Base-by-base conservation (phyloP, 2,113 vertebrate species). In the Struthio camelus region DNA sequence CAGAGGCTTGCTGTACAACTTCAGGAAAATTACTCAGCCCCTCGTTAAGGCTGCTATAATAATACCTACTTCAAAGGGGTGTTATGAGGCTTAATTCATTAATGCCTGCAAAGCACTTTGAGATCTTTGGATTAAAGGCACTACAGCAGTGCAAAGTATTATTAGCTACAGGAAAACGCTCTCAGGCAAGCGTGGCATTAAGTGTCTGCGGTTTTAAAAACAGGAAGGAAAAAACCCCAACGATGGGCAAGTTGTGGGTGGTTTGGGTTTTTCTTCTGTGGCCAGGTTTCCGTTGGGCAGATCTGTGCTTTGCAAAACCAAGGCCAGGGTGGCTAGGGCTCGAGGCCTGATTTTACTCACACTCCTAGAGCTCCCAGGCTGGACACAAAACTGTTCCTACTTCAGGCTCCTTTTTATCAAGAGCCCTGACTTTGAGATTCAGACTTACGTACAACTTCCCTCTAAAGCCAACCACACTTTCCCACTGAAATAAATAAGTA, bases 1-100 rank as follows among this genome's bases (percentile, higher is more conserved):
- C 96, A 95, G 69, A 71, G 88, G 80, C 96, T 93, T 93, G 90
- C 86, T 95, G 81, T 94, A 83, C 72, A 94, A 95, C 93, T 96
- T 94, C 91, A 94, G 87, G 87, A 95, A 95, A 94, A 97, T 96
- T 96, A 75, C 91, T 87, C 95, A 93, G 89, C 93, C 89, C 93
- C 77, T 96, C 85, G 95, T 82, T 87, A 85, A 95, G 93, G 75
- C 95, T 95, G 93, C 95, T 90, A 75, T 94, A 96, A 94, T 96
- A 96, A 96, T 96, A 90, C 95, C 93, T 93, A 96, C 96, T 97
- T 96, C 96, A 96, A 97, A 96, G 95, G 91, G 84, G 89, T 97
- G 91, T 94, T 95, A 96, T 89, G 94, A 94, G 91, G 92, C 94
- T 96, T 96, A 96, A 96, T 96, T 96, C 94, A 96, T 96, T 97